Evolutionary conservation across 1,140 invertebrate genomes (phyloP).

Genomic region (Diorhabda elongata): DNA sequence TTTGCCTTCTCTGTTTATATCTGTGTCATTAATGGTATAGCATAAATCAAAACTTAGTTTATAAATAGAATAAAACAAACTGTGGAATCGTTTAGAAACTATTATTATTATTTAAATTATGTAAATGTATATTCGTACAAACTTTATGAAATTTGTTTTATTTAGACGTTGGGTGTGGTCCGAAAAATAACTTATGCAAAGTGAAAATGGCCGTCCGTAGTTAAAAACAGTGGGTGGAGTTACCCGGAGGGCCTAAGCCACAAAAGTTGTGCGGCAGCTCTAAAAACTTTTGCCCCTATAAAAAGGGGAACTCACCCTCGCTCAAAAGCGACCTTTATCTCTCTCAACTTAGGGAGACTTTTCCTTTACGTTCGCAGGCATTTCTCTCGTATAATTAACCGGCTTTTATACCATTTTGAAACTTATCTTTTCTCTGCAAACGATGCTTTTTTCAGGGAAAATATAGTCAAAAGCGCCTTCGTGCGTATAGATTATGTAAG

Average conservation of each 20-base stretch:
- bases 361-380: conserved; percentile 33
- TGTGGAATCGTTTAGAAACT: conserved; percentile 27
- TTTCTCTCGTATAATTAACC: conserved; percentile 45
- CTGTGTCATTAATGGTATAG: too few species aligned
- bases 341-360: conserved; percentile 34
- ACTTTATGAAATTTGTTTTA: conserved; percentile 31
- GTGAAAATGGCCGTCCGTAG: conserved; percentile 45
- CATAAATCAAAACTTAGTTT: conserved; percentile 1
- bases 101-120: conserved; percentile 34
- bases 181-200: conserved; percentile 45
- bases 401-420: conserved; percentile 44
- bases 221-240: conserved; percentile 46
- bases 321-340: conserved; percentile 39
- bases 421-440: conserved; percentile 40
- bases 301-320: conserved; percentile 32
- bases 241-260: conserved; percentile 42
- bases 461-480: conserved; percentile 36
- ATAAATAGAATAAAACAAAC: conserved; percentile 15
- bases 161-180: conserved; percentile 40
- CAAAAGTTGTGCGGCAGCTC: conserved; percentile 46
- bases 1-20: too few species aligned
- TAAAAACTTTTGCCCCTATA: conserved; percentile 42
- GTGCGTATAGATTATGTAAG: conserved; percentile 45
- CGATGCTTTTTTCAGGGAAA: conserved; percentile 38
- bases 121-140: conserved; percentile 27